These are phyloP conservation scores for Narcine bancroftii DNA, from an alignment of 2,113 vertebrate genomes.

Conservation along the genomic window DNA sequence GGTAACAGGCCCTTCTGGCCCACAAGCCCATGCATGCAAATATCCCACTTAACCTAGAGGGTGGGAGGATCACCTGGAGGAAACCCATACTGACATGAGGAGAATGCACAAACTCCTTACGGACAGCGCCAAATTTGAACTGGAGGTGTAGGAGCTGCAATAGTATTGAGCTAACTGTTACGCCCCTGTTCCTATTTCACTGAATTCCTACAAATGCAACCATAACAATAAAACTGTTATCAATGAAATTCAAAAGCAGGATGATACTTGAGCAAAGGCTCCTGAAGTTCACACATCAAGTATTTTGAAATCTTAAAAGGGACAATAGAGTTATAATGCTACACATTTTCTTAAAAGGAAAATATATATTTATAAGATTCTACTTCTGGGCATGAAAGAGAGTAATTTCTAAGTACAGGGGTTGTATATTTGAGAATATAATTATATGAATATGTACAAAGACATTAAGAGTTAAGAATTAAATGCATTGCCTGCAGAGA, in stretches of 20 bases:
- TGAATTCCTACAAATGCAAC: background rate
- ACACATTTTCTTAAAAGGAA: background rate
- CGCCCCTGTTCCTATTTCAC: background rate
- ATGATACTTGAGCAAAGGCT: background rate
- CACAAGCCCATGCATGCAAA: too few species aligned
- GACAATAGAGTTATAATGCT: background rate
- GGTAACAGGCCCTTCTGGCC: too few species aligned
- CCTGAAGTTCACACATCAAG: background rate
- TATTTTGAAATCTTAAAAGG: background rate
- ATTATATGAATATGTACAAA: background rate
- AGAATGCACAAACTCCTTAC: too few species aligned
- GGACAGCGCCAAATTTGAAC: too few species aligned
- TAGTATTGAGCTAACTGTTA: too few species aligned
- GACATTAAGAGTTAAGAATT: background rate
- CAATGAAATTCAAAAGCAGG: constrained; percentile 3
- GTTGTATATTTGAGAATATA: background rate
- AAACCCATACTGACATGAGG: too few species aligned
- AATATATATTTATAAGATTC: background rate
- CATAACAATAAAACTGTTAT: background rate
- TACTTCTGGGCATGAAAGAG: background rate
- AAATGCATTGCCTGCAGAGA: background rate
- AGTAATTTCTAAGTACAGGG: background rate
- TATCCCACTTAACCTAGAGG: too few species aligned
- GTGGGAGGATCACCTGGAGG: too few species aligned
- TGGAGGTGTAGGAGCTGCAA: too few species aligned